phyloP scores from a whole-genome alignment of 2,888 invertebrate species.

The Chrysina gloriosa region DNA sequence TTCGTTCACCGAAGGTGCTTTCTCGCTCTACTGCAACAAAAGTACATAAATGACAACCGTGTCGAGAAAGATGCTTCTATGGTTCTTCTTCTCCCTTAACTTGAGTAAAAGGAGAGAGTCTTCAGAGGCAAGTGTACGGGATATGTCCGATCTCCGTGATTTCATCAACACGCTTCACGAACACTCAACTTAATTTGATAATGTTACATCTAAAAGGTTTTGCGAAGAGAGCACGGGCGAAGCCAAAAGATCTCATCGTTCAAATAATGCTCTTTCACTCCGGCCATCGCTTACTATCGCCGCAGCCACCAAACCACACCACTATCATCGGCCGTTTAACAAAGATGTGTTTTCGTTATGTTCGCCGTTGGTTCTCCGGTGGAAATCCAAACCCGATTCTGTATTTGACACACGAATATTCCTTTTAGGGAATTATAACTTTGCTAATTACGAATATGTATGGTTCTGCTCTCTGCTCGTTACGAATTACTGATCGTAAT shows the following conservation, averaged over 20 bases:
- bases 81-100: background rate
- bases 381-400: slow-evolving; percentile 12
- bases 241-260: slow-evolving; percentile 17
- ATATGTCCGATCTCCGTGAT: slow-evolving; percentile 30
- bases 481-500: background rate
- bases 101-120: background rate
- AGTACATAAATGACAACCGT: no score
- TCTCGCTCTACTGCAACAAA: background rate
- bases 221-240: slow-evolving; percentile 15
- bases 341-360: slow-evolving; percentile 26
- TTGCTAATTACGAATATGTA: slow-evolving; percentile 7
- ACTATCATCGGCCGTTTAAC: slow-evolving; percentile 6
- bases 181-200: slow-evolving; percentile 36
- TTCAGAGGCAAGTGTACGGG: slow-evolving; percentile 5
- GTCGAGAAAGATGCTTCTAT: background rate
- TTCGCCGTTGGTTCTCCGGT: background rate
- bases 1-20: background rate
- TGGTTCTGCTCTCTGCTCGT: background rate
- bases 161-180: slow-evolving; percentile 34
- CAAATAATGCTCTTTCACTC: slow-evolving; percentile 20
- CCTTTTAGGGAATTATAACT: slow-evolving; percentile 21
- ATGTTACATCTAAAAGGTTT: slow-evolving; percentile 30
- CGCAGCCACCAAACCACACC: background rate
- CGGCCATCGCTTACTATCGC: slow-evolving; percentile 3
- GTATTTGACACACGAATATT: slow-evolving; percentile 17